Conservation (phyloP, 2,113 vertebrate species). For the Rhodinocichla rosea region DNA sequence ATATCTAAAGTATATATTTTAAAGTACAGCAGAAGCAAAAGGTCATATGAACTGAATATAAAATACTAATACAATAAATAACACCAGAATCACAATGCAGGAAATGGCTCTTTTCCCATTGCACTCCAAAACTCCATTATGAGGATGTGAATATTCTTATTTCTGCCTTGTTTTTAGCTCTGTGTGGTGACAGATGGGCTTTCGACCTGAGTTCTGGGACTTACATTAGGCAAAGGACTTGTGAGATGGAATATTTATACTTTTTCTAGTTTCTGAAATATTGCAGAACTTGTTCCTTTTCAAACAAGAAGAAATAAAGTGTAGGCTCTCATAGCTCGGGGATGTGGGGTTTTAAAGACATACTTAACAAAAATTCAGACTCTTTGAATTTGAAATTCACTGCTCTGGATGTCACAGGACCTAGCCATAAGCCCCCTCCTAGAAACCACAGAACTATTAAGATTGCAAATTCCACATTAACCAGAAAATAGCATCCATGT, state of each 20-base stretch:
- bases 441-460: not conserved
- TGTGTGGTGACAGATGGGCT: not conserved
- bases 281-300: not conserved
- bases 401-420: not conserved
- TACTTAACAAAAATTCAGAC: not conserved
- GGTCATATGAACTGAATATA: not conserved
- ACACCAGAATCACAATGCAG: constrained; percentile 4
- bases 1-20: not conserved
- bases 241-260: not conserved
- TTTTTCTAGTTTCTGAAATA: not conserved
- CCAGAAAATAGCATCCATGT: not conserved
- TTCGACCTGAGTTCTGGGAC: not conserved
- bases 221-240: not conserved
- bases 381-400: not conserved
- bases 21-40: not conserved
- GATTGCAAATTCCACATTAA: not conserved
- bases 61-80: constrained; percentile 40
- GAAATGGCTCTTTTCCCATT: constrained; percentile 3
- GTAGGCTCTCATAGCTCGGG: rapidly evolving
- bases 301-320: not conserved
- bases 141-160: not conserved
- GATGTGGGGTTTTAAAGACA: not conserved
- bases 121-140: constrained; percentile 18
- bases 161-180: constrained; percentile 24
- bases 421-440: not conserved